Base-by-base conservation (phyloP, 2,888 invertebrate genomes). In the Drosophila villosipedis region DNA sequence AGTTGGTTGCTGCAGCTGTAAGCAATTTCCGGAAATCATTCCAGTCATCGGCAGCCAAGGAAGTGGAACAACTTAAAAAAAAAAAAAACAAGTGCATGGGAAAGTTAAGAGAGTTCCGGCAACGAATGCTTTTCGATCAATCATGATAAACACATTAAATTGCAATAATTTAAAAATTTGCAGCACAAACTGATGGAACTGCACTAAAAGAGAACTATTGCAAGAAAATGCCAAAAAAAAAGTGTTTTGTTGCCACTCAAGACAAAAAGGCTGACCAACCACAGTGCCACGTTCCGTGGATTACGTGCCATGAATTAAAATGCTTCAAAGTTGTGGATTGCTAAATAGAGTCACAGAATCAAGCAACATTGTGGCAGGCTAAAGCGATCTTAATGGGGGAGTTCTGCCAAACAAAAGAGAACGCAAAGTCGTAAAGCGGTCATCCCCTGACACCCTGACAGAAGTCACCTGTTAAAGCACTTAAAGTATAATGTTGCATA, bases 261-360 rank as follows among this genome's bases (percentile, higher is more conserved):
- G 60, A 39, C n/a, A 39, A 39, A n/a, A 57, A 52, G 35, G 64
- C 59, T 74, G 74, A 82, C 82, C 78, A 58, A 37, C 70, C 64
- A 41, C 63, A 69, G 25, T 35, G 73, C 73, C 88, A 87, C 82
- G 80, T 89, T 14, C 69, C 30, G 50, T 57, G 28, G 6, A 14
- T 39, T 66, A 76, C 73, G 67, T 72, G 82, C 43, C 53, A 54
- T 73, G 62, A 72, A 72, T 70, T 54, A 58, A 68, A 62, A 59
- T 69, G 52, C 37, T 47, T 59, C 37, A 60, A 70, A 62, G 54
- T 52, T 65, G 68, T 37, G 58, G 47, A 31, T 53, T 43, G 49
- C 60, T 52, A 49, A 58, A 73, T 58, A 28, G 73, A 59, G 37
- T 25, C 35, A 35, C 35, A 43, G 58, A 39, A 58, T 50, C 47